phyloP scores from a whole-genome alignment of 2,113 vertebrate genomes.

The Macroglossus sobrinus region DNA sequence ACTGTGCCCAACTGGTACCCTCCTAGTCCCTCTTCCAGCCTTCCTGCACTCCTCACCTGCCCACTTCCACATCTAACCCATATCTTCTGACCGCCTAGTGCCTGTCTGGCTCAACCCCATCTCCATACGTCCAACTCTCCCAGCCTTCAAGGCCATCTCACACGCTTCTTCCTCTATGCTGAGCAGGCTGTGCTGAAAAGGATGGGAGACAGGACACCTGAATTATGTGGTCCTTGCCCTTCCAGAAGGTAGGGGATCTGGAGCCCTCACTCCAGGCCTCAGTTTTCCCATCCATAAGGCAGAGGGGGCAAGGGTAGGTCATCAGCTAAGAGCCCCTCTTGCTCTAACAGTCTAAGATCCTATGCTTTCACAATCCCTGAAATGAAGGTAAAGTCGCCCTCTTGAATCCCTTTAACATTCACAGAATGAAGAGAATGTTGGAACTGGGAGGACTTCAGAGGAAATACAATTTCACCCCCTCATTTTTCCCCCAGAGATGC shows the following conservation, averaged over 20 bases:
- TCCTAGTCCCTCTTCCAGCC: background rate
- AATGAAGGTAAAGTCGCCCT: background rate
- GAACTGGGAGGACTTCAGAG: conserved; percentile 56
- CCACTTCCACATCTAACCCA: background rate
- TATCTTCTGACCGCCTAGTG: background rate
- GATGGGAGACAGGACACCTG: background rate
- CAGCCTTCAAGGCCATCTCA: background rate
- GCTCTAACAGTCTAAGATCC: background rate
- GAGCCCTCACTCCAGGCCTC: background rate
- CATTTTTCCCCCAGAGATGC: background rate
- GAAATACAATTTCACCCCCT: conserved; percentile 7
- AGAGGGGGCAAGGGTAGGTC: background rate
- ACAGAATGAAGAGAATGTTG: conserved; percentile 61
- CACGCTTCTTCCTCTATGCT: background rate
- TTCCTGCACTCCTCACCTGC: background rate
- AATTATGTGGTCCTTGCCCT: background rate
- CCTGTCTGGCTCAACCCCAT: background rate
- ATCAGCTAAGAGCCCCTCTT: background rate
- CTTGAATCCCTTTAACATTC: conserved; percentile 6
- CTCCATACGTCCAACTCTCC: background rate
- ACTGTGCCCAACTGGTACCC: too few relatives aligned
- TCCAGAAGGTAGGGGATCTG: background rate
- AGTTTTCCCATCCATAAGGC: background rate
- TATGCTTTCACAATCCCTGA: background rate
- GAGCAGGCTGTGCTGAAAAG: background rate